A percentile compares a stretch with the other conserved stretches of the same genome.
phyloP scores from a whole-genome alignment of 2,113 vertebrate species.

The Myrmecobius fasciatus region DNA sequence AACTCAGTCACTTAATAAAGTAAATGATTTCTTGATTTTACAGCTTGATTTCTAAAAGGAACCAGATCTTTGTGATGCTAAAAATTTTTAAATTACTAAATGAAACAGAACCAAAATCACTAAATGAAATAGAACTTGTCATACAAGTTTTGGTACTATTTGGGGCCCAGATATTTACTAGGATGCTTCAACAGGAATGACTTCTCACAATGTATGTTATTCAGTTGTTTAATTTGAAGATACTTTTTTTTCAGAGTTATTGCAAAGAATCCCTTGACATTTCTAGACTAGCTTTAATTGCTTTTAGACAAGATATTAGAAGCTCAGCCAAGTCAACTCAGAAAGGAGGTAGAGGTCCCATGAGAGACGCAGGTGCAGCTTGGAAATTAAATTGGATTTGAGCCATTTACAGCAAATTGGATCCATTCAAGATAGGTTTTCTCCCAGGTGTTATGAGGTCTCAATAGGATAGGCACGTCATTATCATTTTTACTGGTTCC shows the following conservation, averaged over 20 bases:
- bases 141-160: constrained; percentile 10
- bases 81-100: constrained; percentile 13
- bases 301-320: neutral
- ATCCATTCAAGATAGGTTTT: neutral
- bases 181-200: neutral
- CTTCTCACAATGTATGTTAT: neutral
- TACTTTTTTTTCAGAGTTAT: neutral
- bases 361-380: neutral
- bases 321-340: neutral
- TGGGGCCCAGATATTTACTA: neutral
- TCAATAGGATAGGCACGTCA: neutral
- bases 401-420: neutral
- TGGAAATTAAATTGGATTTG: neutral
- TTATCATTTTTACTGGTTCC: neutral
- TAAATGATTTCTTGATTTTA: neutral
- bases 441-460: neutral
- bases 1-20: neutral
- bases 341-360: neutral
- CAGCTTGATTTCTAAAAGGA: neutral
- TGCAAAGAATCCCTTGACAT: neutral
- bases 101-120: neutral
- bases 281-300: neutral
- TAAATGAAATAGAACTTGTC: neutral
- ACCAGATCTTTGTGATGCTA: neutral
- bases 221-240: neutral